Base-by-base conservation (phyloP, 2,888 invertebrate genomes). In the Spodoptera exigua region DNA sequence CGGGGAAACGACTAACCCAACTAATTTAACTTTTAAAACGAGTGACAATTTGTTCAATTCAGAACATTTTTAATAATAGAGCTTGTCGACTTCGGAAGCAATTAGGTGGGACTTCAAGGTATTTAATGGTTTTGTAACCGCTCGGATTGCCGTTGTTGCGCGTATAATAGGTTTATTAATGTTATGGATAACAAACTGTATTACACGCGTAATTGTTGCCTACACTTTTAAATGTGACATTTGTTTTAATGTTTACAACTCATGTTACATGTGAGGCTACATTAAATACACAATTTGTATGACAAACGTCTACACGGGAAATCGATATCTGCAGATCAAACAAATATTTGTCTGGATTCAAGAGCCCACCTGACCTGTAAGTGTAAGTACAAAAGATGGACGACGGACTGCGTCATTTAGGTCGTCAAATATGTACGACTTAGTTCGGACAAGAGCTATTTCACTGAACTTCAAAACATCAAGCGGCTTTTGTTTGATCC, bases 11-110 rank as follows among this genome's bases (percentile, higher is more conserved):
- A 80, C 88, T 89, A 88, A 86, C 88, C 86, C 80, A 84, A 89
- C 88, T 90, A 87, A 91, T 92, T 92, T 91, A 89, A 92, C 90
- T 91, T 92, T 91, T 84, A 92, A 86, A 92, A 88, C 87, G 85
- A 88, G 87, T 89, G 88, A 88, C 89, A 87, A 92, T 89, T 76
- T 87, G 88, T 89, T 87, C 85, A 84, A 89, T 90, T 88, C 80
- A 71, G 83, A 81, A 81, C 76, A 83, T 83, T 85, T 87, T 87
- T 83, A 83, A 86, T 84, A 86, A 83, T 79, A 78, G 76, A 81
- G 70, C 69, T 76, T 75, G 76, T 76, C 76, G 76, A 82, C 70
- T 85, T 82, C 62, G 61, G 78, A 82, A 84, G 84, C 83, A 84
- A 88, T 88, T 88, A 84, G 78, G 68, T 61, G 64, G 58, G 63